Evolutionary conservation across 2,888 invertebrate genomes (phyloP), one percentile per base, ranked within the genome.

Genomic region (Papilio protenor): DNA sequence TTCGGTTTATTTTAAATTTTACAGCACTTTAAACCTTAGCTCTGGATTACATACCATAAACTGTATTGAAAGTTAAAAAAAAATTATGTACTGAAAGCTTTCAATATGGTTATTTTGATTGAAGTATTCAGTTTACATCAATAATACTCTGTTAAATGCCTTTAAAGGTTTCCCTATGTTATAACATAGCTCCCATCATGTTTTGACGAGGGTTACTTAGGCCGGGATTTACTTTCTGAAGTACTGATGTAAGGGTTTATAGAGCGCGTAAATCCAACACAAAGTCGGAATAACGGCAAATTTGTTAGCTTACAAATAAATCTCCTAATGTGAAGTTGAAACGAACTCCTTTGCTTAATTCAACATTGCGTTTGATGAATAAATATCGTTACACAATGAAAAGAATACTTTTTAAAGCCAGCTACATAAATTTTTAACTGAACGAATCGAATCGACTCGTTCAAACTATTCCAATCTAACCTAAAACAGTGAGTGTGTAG

Each of bases 291-390:
- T 69, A 8, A 45, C 45, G 45, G 66, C 66, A n/a, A 66, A 40
- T 69, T 69, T 69, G 66, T 69, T 69, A 45, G 45, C 66, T 21
- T 69, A 69, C 66, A 69, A 69, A 69, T 69, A 69, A 45, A 69
- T 66, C 18, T 45, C 12, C 21, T 69, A 69, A 69, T 69, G 66
- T 66, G 40, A 2, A 18, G n/a, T 3, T 14, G 2, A 33, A 64
- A 40, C n/a, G 11, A 66, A 64, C 33, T 61, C 61, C 33, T 61
- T 40, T 66, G 40, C 40, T 66, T 61, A 40, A 23, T 23, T 64
- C 40, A 27, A 64, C 40, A 40, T 40, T 66, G n/a, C 33, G 11
- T 66, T 33, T 66, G n/a, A 66, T 40, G 66, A 18, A 66, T 33
- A 40, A 64, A 40, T 5, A 40, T 40, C 16, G 4, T 40, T 40